These are phyloP conservation scores for Prosapia bicincta DNA, from an alignment of 2,888 invertebrate species.

Conservation along the genomic window DNA sequence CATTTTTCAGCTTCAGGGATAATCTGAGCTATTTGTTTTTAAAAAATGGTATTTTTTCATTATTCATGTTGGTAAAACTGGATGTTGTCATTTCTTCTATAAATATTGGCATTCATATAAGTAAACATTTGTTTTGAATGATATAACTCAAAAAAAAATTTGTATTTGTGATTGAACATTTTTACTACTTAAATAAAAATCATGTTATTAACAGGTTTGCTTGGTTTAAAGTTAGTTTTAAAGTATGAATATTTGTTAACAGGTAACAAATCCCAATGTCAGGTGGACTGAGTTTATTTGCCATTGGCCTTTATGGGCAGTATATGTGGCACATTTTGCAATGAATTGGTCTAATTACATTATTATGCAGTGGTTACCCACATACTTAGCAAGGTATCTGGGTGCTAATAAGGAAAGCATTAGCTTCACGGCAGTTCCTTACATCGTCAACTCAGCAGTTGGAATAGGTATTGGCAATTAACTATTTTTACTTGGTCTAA, in stretches of 20 bases:
- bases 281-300: conserved; percentile 62
- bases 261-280: conserved; percentile 55
- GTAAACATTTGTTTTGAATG: no score
- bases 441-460: conserved; percentile 66
- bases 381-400: conserved; percentile 61
- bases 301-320: conserved; percentile 68
- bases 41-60: no score
- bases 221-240: no score
- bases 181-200: no score
- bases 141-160: no score
- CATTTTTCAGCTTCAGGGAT: no score
- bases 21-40: no score
- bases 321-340: conserved; percentile 71
- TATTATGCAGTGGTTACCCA: conserved; percentile 77
- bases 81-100: no score
- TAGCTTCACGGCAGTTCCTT: conserved; percentile 69
- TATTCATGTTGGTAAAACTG: no score
- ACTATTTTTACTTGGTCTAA: neutral
- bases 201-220: no score
- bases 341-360: conserved; percentile 81
- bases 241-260: conserved; percentile 29
- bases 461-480: conserved; percentile 63
- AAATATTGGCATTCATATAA: no score
- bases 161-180: no score
- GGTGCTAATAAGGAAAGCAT: conserved; percentile 65